Percentiles rank a stretch among this genome's conserved stretches.
phyloP scores from a whole-genome alignment of 2,888 invertebrate species.

The Strigamia transsilvanica region DNA sequence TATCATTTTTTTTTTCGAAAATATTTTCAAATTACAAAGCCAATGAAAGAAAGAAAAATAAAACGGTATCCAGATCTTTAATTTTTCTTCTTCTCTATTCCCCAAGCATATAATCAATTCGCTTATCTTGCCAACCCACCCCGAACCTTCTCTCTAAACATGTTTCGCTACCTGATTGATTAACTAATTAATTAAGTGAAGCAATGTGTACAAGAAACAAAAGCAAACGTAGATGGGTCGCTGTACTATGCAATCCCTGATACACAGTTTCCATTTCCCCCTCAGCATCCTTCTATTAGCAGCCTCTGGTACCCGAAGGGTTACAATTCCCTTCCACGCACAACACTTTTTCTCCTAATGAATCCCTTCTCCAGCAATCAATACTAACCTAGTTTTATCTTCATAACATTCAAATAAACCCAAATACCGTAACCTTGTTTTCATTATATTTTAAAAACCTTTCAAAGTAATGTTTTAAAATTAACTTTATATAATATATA shows the following conservation, averaged over 20 bases:
- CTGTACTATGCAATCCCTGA: slow-evolving; percentile 10
- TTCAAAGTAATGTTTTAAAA: too few relatives aligned
- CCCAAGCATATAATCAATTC: slow-evolving; percentile 8
- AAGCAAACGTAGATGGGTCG: slow-evolving; percentile 35
- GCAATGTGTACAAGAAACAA: slow-evolving; percentile 40
- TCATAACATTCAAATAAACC: background rate
- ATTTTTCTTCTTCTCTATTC: background rate
- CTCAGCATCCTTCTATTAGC: background rate
- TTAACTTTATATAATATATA: background rate
- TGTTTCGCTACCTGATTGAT: slow-evolving; percentile 33
- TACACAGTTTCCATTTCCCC: background rate
- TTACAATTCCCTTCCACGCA: slow-evolving; percentile 3
- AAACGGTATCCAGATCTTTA: background rate
- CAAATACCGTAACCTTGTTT: slow-evolving; percentile 9
- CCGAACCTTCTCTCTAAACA: slow-evolving; percentile 29
- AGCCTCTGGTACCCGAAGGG: slow-evolving; percentile 4
- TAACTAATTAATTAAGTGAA: slow-evolving; percentile 44
- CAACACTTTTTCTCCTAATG: slow-evolving; percentile 13
- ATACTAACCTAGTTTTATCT: slow-evolving; percentile 16
- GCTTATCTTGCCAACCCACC: slow-evolving; percentile 27
- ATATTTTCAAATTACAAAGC: background rate
- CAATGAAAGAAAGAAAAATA: too few relatives aligned
- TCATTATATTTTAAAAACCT: background rate
- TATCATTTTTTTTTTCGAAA: background rate
- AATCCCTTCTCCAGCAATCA: slow-evolving; percentile 3